These are phyloP conservation scores for Falco punctatus DNA, from an alignment of 2,113 vertebrate species.

Conservation along the genomic window DNA sequence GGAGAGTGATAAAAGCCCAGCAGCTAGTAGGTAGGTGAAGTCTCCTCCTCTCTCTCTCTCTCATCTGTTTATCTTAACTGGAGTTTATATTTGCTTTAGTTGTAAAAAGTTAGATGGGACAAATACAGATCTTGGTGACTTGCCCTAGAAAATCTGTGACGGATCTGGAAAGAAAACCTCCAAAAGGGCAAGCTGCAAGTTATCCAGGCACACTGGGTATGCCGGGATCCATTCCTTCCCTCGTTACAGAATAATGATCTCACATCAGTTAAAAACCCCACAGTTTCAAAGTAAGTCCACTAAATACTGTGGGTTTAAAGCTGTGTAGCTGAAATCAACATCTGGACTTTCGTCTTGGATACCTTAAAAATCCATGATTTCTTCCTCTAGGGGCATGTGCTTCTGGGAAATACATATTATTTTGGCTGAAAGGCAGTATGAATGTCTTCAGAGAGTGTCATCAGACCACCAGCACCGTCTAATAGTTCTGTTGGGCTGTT, in stretches of 20 bases:
- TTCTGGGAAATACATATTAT: conserved; percentile 24
- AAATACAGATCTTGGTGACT: neutral
- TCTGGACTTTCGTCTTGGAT: neutral
- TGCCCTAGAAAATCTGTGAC: neutral
- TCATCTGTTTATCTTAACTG: neutral
- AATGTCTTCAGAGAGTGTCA: neutral
- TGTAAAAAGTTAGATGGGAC: neutral
- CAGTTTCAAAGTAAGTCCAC: neutral
- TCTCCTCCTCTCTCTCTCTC: neutral
- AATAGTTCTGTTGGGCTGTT: neutral
- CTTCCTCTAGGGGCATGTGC: neutral
- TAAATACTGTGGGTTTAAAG: neutral
- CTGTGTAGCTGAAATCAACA: neutral
- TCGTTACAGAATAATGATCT: neutral
- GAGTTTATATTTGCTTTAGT: neutral
- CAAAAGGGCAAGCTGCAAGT: neutral
- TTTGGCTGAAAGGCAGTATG: conserved; percentile 1
- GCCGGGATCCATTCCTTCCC: neutral
- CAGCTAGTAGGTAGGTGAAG: neutral
- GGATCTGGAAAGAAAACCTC: neutral
- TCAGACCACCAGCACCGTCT: neutral
- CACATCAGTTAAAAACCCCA: neutral
- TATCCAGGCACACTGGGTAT: neutral
- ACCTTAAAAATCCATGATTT: neutral
- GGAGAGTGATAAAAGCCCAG: neutral